These are phyloP conservation scores for Pristionchus japonicus DNA, from an alignment of 2,888 invertebrate genomes.

Conservation along the genomic window DNA sequence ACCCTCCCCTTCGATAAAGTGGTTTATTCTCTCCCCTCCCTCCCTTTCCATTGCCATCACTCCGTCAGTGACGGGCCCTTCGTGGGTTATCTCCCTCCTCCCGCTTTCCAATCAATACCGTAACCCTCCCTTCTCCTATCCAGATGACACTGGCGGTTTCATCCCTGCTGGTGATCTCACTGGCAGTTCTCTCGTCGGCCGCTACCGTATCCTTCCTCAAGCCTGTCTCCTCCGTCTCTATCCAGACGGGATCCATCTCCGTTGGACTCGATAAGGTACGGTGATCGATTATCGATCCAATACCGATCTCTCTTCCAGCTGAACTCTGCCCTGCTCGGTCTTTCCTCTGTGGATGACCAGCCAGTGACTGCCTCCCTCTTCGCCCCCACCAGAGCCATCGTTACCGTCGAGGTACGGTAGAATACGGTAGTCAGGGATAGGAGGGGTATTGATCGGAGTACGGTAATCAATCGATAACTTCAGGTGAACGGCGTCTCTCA, in stretches of 20 bases:
- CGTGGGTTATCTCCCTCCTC: neutral
- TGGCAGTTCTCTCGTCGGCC: constrained; percentile 33
- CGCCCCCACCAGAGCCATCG: constrained; percentile 15
- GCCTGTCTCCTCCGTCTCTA: constrained; percentile 18
- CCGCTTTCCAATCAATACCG: neutral
- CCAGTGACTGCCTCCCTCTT: constrained; percentile 1
- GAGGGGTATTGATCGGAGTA: neutral
- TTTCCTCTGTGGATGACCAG: neutral
- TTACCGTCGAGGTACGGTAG: constrained; percentile 41
- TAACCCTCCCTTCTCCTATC: neutral
- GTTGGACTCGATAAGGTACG: constrained; percentile 28
- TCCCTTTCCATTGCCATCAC: neutral
- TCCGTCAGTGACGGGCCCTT: constrained; percentile 41
- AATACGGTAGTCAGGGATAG: neutral
- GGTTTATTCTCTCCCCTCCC: neutral
- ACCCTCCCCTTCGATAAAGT: constrained; percentile 27
- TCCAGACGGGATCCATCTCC: neutral
- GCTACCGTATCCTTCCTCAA: neutral
- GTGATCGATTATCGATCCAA: neutral
- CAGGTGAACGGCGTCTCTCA: constrained; percentile 6
- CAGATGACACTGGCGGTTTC: constrained; percentile 39
- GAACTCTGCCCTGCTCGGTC: constrained; percentile 45
- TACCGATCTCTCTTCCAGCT: neutral
- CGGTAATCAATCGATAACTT: neutral
- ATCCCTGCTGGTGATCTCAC: constrained; percentile 1